Percentiles rank a stretch among this genome's conserved stretches.
Conservation (phyloP, 2,113 vertebrate genomes). For the Meriones unguiculatus region DNA sequence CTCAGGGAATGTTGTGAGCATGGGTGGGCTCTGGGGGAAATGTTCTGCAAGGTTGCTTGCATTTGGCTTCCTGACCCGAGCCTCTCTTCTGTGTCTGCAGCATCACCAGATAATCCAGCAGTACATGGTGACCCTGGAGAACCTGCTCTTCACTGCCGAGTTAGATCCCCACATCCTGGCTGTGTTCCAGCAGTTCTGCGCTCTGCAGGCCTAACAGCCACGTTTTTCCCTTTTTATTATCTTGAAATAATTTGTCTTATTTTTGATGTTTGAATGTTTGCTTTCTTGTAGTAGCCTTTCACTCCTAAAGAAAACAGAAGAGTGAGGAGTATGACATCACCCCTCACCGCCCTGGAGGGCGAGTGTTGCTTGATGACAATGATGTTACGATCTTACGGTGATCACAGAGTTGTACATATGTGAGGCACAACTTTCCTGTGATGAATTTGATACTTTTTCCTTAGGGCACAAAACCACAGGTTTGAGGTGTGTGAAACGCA, state of each 20-base stretch:
- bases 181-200: constrained; percentile 99
- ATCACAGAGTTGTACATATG: constrained; percentile 61
- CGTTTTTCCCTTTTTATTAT: constrained; percentile 55
- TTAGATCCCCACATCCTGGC: constrained; percentile 98
- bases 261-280: constrained; percentile 83
- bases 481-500: constrained; percentile 71
- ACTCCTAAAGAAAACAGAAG: constrained; percentile 64
- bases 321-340: constrained; percentile 48
- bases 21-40: not conserved
- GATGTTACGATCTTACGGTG: constrained; percentile 63
- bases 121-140: constrained; percentile 99
- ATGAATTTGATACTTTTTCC: constrained; percentile 64
- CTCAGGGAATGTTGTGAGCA: not conserved
- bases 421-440: constrained; percentile 75
- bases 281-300: constrained; percentile 81
- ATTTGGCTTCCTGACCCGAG: not conserved
- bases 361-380: constrained; percentile 57
- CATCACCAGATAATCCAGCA: constrained; percentile 98
- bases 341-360: constrained; percentile 61
- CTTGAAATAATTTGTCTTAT: constrained; percentile 80
- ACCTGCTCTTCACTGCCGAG: constrained; percentile 98
- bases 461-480: constrained; percentile 65
- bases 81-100: constrained; percentile 82
- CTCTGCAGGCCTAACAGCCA: constrained; percentile 93
- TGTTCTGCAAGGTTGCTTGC: not conserved